These are phyloP conservation scores for Lycocorax pyrrhopterus DNA, from an alignment of 2,113 vertebrate species.

Conservation along the genomic window DNA sequence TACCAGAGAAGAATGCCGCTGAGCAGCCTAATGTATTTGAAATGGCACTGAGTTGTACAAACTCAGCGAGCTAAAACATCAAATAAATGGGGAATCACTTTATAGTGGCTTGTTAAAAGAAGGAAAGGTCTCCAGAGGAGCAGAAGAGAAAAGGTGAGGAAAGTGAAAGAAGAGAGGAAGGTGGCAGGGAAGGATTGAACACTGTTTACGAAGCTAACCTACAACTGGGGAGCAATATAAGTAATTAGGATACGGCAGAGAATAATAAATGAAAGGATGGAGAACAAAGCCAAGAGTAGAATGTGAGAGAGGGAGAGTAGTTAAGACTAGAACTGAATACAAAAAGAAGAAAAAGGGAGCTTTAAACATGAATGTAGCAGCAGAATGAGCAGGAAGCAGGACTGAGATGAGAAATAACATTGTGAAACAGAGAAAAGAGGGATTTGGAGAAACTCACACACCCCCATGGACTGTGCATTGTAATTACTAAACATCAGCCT, in stretches of 20 bases:
- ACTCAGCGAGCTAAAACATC: background rate
- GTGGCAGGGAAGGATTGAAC: background rate
- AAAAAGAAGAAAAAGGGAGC: background rate
- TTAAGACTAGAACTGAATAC: background rate
- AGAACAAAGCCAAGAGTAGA: background rate
- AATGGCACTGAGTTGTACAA: background rate
- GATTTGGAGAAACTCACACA: background rate
- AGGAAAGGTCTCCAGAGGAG: background rate
- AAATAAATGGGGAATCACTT: conserved; percentile 2
- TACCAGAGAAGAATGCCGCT: background rate
- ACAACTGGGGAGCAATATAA: conserved; percentile 16
- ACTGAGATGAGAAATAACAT: background rate
- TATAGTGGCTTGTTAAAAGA: conserved; percentile 28
- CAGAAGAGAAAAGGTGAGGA: background rate
- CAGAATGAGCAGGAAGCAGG: background rate
- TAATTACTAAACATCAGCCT: background rate
- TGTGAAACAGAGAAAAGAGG: background rate
- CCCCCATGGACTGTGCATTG: background rate
- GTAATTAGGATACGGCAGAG: background rate
- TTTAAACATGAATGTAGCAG: background rate
- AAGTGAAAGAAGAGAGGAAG: background rate
- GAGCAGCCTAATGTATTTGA: background rate
- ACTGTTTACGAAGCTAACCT: conserved; percentile 13
- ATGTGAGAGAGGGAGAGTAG: background rate
- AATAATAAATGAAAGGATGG: conserved; percentile 7